Evolutionary conservation across 1,140 invertebrate genomes (phyloP), one percentile per base, ranked within the genome.

Genomic region (Aricia agestis): DNA sequence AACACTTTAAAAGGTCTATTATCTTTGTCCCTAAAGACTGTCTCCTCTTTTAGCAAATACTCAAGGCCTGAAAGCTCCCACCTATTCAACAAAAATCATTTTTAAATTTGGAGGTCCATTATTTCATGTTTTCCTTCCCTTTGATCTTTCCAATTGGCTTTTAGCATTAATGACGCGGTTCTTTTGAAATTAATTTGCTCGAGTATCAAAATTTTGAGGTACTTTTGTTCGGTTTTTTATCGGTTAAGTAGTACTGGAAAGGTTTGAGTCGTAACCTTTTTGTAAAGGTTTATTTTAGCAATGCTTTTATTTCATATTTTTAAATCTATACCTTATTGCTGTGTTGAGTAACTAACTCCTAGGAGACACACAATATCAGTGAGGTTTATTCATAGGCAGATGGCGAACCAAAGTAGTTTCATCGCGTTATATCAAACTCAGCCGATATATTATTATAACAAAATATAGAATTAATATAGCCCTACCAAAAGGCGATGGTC

Each of bases 1-100:
- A 7, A 19, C 58, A 17, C 58, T 59, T 19, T 15, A 19, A 63
- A 63, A 63, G 59, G 59, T 19, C 19, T 63, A 25, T 63, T 63
- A 63, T 63, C 25, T 63, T 19, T 17, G 17, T 25, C 17, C 59
- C 59, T 63, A 63, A 18, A 25, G 59, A 31, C 61, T 80, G 84
- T 81, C 84, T 83, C 80, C 83, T 84, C 80, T 83, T 76, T 75
- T 72, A 72, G 80, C 79, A 82, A 84, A 85, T 79, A 76, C 81
- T 74, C 78, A 72, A 63, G 73, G 71, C 77, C 70, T 76, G 70
- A 80, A 79, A 74, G 78, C 77, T 10, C 61, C 58, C 67, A 74
- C 76, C 77, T 79, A 78, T 82, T 82, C 78, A 77, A 76, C 75
- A 72, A 71, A 19, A 83, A 78, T 76, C 77, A 82, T 75, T 82